A percentile compares a stretch with the other conserved stretches of the same genome.
These are phyloP conservation scores for Hydrolagus colliei DNA, from an alignment of 2,797 vertebrate species.

Conservation along the genomic window DNA sequence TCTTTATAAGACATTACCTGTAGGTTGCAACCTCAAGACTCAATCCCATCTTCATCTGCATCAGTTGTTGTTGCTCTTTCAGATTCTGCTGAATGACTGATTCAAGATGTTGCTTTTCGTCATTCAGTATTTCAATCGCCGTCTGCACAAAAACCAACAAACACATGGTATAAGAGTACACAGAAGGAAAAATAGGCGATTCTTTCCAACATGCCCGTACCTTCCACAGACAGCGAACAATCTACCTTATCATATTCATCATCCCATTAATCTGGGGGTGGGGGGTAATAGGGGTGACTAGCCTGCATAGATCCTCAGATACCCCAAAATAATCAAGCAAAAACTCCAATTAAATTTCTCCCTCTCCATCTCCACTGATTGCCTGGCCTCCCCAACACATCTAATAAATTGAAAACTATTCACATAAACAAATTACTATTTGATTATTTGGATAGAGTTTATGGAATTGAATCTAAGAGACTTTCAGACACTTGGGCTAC, in stretches of 20 bases:
- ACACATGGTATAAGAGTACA: background rate
- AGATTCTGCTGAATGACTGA: slow-evolving; percentile 67
- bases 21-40: slow-evolving; percentile 86
- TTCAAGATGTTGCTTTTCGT: slow-evolving; percentile 70
- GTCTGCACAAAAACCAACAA: slow-evolving; percentile 52
- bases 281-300: no score
- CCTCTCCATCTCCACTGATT: no score
- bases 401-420: no score
- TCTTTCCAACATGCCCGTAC: background rate
- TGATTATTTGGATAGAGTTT: no score
- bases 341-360: no score
- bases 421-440: no score
- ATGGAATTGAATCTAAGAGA: no score
- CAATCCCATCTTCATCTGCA: slow-evolving; percentile 82
- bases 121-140: slow-evolving; percentile 72
- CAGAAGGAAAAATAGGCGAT: background rate
- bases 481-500: no score
- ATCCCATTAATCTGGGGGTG: no score
- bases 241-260: background rate
- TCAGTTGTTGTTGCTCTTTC: slow-evolving; percentile 78
- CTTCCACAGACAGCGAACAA: background rate
- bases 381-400: no score
- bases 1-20: slow-evolving; percentile 59
- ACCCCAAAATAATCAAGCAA: no score
- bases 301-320: no score